Evolutionary conservation across 2,797 vertebrate species (phyloP).

Genomic region (Coregonus ussuriensis): DNA sequence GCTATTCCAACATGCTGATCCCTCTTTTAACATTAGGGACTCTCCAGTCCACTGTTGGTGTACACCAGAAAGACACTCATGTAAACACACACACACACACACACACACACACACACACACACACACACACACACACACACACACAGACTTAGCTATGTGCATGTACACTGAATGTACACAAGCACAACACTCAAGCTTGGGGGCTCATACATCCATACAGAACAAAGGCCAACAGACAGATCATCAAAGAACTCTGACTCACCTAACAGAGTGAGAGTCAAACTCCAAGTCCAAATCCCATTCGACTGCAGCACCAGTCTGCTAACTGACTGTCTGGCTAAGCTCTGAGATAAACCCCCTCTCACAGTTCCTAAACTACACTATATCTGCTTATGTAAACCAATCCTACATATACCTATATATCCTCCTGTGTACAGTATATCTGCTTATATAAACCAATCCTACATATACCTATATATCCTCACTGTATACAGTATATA

Average conservation of each 20-base stretch:
- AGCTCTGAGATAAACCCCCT: neutral
- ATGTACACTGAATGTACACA: neutral
- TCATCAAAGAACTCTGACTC: conserved; percentile 13
- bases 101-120: neutral
- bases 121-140: neutral
- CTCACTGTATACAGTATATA: too few relatives aligned
- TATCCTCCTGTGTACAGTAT: neutral
- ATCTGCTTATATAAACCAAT: neutral
- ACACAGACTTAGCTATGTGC: neutral
- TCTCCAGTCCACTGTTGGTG: neutral
- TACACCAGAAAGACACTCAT: neutral
- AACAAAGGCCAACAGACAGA: conserved; percentile 13
- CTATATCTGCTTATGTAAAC: neutral
- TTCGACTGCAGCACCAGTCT: neutral
- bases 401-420: neutral
- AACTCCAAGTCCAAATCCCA: conserved; percentile 24
- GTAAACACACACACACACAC: neutral
- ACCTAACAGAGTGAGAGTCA: conserved; percentile 19
- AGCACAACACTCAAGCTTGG: neutral
- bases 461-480: too few relatives aligned
- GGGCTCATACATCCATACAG: neutral
- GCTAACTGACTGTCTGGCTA: conserved; percentile 1
- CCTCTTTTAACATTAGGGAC: neutral
- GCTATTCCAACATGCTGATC: conserved; percentile 9
- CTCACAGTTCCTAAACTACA: neutral